Percentiles rank a stretch among this genome's conserved stretches.
Evolutionary conservation across 2,888 invertebrate genomes (phyloP).

Genomic region (Heliconius ethilla): DNA sequence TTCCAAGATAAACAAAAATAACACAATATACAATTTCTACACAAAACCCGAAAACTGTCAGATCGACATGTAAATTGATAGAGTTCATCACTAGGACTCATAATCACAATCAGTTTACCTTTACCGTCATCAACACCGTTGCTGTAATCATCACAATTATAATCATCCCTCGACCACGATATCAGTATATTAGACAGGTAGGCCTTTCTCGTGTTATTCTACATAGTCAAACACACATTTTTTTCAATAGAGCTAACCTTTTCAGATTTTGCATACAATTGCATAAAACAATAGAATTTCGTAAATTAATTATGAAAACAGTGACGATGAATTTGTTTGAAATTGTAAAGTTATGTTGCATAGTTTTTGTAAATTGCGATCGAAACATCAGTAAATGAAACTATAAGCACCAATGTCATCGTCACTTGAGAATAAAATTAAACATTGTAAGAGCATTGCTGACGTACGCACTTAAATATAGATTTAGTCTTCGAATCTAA

Average conservation of each 20-base stretch:
- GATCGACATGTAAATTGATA: background rate
- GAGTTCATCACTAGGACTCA: background rate
- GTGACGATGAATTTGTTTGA: background rate
- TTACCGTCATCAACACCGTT: background rate
- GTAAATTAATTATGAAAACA: background rate
- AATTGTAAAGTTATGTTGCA: no score
- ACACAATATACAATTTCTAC: constrained; percentile 5
- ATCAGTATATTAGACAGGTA: constrained; percentile 3
- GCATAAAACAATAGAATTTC: background rate
- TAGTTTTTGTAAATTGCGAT: no score
- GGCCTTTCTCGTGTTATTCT: background rate
- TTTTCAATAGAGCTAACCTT: constrained; percentile 5
- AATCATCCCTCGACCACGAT: background rate
- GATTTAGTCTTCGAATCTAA: background rate
- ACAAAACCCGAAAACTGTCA: constrained; percentile 13
- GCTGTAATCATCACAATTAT: background rate
- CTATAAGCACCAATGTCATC: background rate
- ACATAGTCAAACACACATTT: background rate
- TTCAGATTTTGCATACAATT: constrained; percentile 14
- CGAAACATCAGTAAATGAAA: no score
- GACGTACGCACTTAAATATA: background rate
- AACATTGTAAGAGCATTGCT: background rate
- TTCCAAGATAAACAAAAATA: background rate
- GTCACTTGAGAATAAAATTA: background rate
- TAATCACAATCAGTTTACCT: background rate